A percentile compares a stretch with the other conserved stretches of the same genome.
Evolutionary conservation across 2,113 vertebrate genomes (phyloP).

Genomic region (Nanger granti): DNA sequence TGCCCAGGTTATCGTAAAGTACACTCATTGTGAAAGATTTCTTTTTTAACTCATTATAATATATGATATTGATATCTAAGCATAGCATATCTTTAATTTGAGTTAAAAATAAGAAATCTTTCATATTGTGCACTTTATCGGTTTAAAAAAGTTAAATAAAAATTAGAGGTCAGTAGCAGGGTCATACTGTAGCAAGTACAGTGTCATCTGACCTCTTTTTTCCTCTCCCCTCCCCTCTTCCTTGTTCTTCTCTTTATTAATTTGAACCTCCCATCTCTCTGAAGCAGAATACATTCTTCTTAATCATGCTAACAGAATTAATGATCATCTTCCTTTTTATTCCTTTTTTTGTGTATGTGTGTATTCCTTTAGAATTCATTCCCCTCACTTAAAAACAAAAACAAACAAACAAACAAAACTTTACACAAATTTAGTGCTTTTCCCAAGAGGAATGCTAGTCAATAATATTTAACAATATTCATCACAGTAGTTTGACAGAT

Average conservation of each 20-base stretch:
- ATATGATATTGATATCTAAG: not conserved
- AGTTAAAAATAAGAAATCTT: not conserved
- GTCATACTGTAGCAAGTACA: not conserved
- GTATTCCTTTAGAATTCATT: not conserved
- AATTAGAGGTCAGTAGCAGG: not conserved
- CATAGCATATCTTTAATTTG: not conserved
- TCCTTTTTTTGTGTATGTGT: not conserved
- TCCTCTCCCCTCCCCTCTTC: not conserved
- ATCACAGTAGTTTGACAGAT: not conserved
- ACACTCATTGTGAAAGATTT: not conserved
- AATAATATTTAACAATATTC: not conserved
- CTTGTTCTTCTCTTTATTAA: not conserved
- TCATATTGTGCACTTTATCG: fast-evolving
- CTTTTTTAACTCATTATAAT: not conserved
- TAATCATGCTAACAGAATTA: not conserved
- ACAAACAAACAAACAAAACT: not conserved
- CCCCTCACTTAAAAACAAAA: not conserved
- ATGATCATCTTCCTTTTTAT: not conserved
- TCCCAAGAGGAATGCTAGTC: not conserved
- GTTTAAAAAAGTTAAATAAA: not conserved
- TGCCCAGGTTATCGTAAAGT: not conserved
- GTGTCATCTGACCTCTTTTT: not conserved
- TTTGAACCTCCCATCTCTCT: not conserved
- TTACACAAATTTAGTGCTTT: not conserved
- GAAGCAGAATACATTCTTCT: not conserved